Evolutionary conservation across 2,888 invertebrate species (phyloP), one percentile per base, ranked within the genome.

Genomic region (Spisula subtruncata): DNA sequence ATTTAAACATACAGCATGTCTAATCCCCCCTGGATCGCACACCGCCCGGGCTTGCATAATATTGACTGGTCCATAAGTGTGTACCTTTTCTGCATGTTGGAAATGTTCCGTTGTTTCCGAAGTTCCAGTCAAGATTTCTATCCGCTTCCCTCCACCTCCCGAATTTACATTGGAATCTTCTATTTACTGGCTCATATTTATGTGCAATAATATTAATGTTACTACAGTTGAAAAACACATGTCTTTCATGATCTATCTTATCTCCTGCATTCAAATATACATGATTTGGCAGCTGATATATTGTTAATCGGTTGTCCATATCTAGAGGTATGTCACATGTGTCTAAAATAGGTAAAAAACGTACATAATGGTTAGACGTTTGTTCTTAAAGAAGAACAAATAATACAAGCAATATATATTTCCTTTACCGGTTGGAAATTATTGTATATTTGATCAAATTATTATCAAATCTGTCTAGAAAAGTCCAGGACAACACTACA

Each of bases 31-130:
- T n/a, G n/a, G n/a, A n/a, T n/a, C n/a, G n/a, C n/a, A n/a, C n/a
- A n/a, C n/a, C n/a, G n/a, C n/a, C n/a, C n/a, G n/a, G n/a, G n/a
- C n/a, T n/a, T n/a, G n/a, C n/a, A n/a, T n/a, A n/a, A n/a, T n/a
- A n/a, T n/a, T n/a, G n/a, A n/a, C n/a, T n/a, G n/a, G n/a, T n/a
- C n/a, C n/a, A n/a, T n/a, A n/a, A n/a, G n/a, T n/a, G n/a, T n/a
- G n/a, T 83, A 83, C 83, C 83, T 66, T 66, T 32, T 66, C 66
- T 83, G 18, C 83, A 83, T 35, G 20, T 6, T n/a, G 83, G 83
- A 83, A 83, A 83, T n/a, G 60, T 46, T 41, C 83, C 83, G 35
- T 83, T 66, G 66, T 60, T 66, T 25, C 41, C 66, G 0, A 83
- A 83, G 2, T 18, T 46, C 83, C 83, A 83, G 14, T 10, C 1